A percentile compares a stretch with the other conserved stretches of the same genome.
Conservation (phyloP, 2,888 invertebrate species). For the Eupsilia transversa region DNA sequence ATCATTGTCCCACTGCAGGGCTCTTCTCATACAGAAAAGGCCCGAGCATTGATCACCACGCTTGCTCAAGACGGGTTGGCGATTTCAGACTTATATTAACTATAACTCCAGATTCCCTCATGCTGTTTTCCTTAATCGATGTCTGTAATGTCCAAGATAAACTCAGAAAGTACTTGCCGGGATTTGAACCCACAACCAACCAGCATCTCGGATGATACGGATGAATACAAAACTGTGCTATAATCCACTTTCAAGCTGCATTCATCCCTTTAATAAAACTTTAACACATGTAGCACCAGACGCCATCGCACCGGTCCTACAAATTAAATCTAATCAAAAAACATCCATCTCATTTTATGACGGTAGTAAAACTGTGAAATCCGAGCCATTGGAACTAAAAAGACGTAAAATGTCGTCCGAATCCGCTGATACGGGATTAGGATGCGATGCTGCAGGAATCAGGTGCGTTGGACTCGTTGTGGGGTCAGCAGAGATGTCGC, state of each 20-base stretch:
- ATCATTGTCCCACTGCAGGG: too few species aligned
- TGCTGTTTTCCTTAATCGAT: neutral
- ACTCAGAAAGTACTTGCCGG: neutral
- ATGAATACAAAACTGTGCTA: neutral
- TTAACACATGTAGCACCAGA: slow-evolving; percentile 52
- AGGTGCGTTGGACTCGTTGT: slow-evolving; percentile 23
- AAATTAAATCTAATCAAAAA: slow-evolving; percentile 71
- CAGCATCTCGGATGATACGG: too few species aligned
- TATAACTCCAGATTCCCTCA: neutral
- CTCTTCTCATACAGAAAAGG: neutral
- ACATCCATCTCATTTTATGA: slow-evolving; percentile 68
- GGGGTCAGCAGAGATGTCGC: slow-evolving; percentile 10
- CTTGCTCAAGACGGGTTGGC: neutral
- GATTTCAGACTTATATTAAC: neutral
- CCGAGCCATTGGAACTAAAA: slow-evolving; percentile 63
- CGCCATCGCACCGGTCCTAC: slow-evolving; percentile 52
- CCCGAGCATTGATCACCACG: neutral
- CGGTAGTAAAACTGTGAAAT: slow-evolving; percentile 65
- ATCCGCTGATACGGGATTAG: slow-evolving; percentile 60
- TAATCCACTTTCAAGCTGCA: slow-evolving; percentile 4
- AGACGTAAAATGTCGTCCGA: slow-evolving; percentile 63
- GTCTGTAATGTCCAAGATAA: neutral
- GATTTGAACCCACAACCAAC: neutral
- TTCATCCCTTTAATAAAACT: slow-evolving; percentile 32
- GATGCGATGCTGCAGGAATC: slow-evolving; percentile 40